Conservation (phyloP, 2,797 vertebrate genomes). For the Eurystomus glaucurus region DNA sequence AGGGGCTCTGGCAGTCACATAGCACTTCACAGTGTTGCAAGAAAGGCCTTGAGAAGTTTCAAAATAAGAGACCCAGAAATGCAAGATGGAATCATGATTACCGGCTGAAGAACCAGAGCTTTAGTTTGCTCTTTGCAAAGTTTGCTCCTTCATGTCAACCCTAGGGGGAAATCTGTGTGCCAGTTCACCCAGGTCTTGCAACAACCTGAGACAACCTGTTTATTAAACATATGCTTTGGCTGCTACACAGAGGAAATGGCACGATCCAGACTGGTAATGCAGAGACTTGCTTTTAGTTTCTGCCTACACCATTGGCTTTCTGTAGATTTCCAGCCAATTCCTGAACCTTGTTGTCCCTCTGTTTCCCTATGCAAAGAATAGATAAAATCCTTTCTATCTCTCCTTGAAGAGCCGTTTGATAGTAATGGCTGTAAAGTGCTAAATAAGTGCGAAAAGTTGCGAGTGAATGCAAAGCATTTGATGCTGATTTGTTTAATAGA, state of each 20-base stretch:
- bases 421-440: not conserved
- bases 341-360: not conserved
- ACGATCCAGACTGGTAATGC: slow-evolving; percentile 61
- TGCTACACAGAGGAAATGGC: slow-evolving; percentile 66
- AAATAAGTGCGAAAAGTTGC: not conserved
- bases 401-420: not conserved
- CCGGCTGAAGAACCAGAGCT: slow-evolving; percentile 28
- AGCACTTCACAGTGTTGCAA: slow-evolving; percentile 33
- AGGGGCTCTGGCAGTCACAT: slow-evolving; percentile 17
- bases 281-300: slow-evolving; percentile 67
- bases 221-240: slow-evolving; percentile 64
- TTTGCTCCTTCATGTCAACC: slow-evolving; percentile 71
- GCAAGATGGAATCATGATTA: slow-evolving; percentile 33
- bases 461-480: not conserved
- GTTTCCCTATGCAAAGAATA: not conserved
- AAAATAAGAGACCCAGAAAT: slow-evolving; percentile 57
- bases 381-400: not conserved
- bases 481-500: not conserved
- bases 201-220: slow-evolving; percentile 76
- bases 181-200: slow-evolving; percentile 72
- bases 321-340: slow-evolving; percentile 5
- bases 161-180: slow-evolving; percentile 64
- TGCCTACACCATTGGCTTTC: slow-evolving; percentile 46
- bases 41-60: slow-evolving; percentile 30
- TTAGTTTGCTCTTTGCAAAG: slow-evolving; percentile 43